Conservation (phyloP, 1,140 invertebrate species). For the Drosophila ercepeae region DNA sequence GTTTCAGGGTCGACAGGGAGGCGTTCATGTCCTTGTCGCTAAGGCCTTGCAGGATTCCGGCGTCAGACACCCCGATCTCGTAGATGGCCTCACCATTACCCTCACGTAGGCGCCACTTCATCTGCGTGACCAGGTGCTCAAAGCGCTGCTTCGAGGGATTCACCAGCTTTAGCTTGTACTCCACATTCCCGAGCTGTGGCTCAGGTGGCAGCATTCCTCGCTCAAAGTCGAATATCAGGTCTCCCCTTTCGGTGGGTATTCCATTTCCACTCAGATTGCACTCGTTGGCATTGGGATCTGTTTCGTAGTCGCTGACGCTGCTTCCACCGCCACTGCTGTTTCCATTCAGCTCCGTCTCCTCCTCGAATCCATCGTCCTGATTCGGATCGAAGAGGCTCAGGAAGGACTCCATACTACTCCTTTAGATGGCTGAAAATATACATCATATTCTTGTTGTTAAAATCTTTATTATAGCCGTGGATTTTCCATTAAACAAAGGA, state of each 20-base stretch:
- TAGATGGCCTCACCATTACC: constrained; percentile 98
- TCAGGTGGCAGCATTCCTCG: constrained; percentile 91
- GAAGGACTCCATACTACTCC: constrained; percentile 85
- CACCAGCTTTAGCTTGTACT: constrained; percentile 96
- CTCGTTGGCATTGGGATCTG: constrained; percentile 65
- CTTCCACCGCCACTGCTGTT: constrained; percentile 62
- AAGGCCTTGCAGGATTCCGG: constrained; percentile 93
- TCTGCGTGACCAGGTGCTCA: constrained; percentile 95
- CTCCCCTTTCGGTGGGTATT: constrained; percentile 74
- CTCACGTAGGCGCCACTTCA: constrained; percentile 95
- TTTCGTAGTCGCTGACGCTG: constrained; percentile 70
- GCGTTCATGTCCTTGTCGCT: constrained; percentile 91
- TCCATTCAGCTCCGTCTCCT: constrained; percentile 71
- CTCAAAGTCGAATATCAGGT: constrained; percentile 82
- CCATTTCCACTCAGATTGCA: constrained; percentile 22
- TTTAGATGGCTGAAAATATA: constrained; percentile 8
- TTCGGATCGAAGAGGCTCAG: constrained; percentile 90
- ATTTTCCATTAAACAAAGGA: constrained; percentile 22
- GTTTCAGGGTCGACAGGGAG: constrained; percentile 91
- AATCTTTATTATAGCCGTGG: neutral
- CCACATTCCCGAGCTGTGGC: constrained; percentile 94
- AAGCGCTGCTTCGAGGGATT: constrained; percentile 93
- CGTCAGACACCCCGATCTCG: constrained; percentile 98
- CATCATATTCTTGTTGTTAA: neutral
- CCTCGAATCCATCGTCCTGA: constrained; percentile 78